phyloP scores from a whole-genome alignment of 1,140 invertebrate species.

The Schlechtendalia chinensis region DNA sequence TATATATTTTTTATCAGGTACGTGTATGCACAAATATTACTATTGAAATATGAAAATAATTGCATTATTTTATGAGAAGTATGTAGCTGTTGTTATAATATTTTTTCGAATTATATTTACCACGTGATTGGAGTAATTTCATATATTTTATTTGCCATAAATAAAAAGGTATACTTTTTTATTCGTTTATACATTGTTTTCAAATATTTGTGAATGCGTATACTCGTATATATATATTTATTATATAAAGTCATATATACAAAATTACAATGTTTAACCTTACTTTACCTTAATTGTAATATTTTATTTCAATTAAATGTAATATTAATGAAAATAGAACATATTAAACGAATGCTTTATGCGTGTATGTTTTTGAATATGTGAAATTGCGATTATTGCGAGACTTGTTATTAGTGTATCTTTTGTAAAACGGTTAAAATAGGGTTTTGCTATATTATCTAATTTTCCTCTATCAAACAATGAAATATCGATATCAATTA shows the following conservation, averaged over 20 bases:
- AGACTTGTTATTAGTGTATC: conserved; percentile 15
- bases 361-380: neutral
- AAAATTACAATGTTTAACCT: neutral
- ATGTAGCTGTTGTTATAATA: too few relatives aligned
- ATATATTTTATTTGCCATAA: too few relatives aligned
- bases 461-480: conserved; percentile 13
- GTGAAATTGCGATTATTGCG: conserved; percentile 1
- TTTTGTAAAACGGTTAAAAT: neutral
- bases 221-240: neutral
- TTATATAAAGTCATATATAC: too few relatives aligned
- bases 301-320: neutral
- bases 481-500: conserved; percentile 20
- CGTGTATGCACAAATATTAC: too few relatives aligned
- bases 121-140: too few relatives aligned
- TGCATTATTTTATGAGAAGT: too few relatives aligned
- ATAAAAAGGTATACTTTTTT: too few relatives aligned
- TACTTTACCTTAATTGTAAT: neutral
- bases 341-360: neutral
- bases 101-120: too few relatives aligned
- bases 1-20: too few relatives aligned
- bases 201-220: neutral
- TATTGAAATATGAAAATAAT: too few relatives aligned
- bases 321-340: neutral
- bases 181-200: too few relatives aligned
- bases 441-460: neutral